Conservation (phyloP, 2,888 invertebrate genomes). For the Chaitophorus viminalis region DNA sequence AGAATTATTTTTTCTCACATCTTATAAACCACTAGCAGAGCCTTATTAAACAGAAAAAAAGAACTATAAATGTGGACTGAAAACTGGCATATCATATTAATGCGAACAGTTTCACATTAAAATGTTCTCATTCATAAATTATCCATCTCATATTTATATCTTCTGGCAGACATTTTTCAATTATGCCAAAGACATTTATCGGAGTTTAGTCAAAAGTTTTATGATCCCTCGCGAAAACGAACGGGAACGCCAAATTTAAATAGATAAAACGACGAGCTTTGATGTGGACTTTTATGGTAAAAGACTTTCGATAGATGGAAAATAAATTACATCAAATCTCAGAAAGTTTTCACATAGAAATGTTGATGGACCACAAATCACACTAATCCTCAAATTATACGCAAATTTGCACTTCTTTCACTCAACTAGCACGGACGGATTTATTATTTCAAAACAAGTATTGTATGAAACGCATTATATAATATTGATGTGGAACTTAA, state of each 20-base stretch:
- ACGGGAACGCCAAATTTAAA: conserved; percentile 24
- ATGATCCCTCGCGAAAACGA: conserved; percentile 37
- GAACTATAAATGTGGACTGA: background rate
- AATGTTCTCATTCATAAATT: background rate
- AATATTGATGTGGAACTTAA: background rate
- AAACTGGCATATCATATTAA: background rate
- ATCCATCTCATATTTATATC: conserved; percentile 6
- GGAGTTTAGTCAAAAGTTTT: conserved; percentile 40
- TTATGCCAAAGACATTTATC: conserved; percentile 41
- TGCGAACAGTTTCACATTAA: conserved; percentile 6
- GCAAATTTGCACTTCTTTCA: conserved; percentile 1
- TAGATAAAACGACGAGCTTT: conserved; percentile 35
- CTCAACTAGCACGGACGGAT: background rate
- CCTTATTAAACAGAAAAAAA: background rate
- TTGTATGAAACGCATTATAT: background rate
- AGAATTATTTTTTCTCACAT: conserved; percentile 1
- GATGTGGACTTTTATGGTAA: background rate
- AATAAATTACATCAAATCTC: conserved; percentile 42
- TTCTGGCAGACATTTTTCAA: conserved; percentile 40
- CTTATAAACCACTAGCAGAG: conserved; percentile 7
- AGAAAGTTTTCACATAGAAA: conserved; percentile 36
- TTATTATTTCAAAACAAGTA: background rate
- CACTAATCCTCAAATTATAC: conserved; percentile 31
- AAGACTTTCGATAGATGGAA: conserved; percentile 7
- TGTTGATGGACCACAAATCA: conserved; percentile 24